Evolutionary conservation across 2,113 vertebrate species (phyloP), one percentile per base, ranked within the genome.

Genomic region (Epinephelus cyanopodus): DNA sequence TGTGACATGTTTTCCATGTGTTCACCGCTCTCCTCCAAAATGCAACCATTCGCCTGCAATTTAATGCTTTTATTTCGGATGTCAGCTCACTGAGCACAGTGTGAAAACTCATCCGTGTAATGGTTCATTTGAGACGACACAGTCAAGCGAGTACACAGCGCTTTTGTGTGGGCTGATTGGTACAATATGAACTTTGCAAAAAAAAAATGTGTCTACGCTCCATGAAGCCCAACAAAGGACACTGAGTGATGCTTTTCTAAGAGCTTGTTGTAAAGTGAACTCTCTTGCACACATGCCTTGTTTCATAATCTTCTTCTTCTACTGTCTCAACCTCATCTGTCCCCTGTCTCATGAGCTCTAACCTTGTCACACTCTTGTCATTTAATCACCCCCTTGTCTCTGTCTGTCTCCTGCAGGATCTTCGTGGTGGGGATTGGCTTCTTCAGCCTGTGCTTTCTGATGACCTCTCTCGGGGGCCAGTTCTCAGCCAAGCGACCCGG

Each of bases 381-480:
- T 27, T 17, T 14, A 58, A 52, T 54, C 21, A 9, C 14, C 63
- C 27, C 21, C 18, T 56, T 50, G 18, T 76, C 47, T 74, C 52
- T 39, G 33, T 56, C 61, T 56, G 12, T 47, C 29, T 54, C 9
- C 88, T 88, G 68, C 87, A 99, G 98, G 96, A 97, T 99, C 87
- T 99, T 99, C 18, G 96, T 99, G 89, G 94, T 96, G 84, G 98
- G 98, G 77, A 97, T 98, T 1, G 98, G 98, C 89, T 98, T 99
- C 95, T 99, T 99, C 95, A 99, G 97, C 0, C 94, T 99, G 79
- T 99, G 97, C 95, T 99, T 99, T 92, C 95, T 99, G 91, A 99
- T 99, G 98, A 98, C 98, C 0, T 99, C 98, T 23, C 95, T 99
- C 88, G 98, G 98, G 85, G 98, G 98, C 74, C 97, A 99, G 95